phyloP scores from a whole-genome alignment of 1,140 invertebrate species.

The Pararge aegeria region DNA sequence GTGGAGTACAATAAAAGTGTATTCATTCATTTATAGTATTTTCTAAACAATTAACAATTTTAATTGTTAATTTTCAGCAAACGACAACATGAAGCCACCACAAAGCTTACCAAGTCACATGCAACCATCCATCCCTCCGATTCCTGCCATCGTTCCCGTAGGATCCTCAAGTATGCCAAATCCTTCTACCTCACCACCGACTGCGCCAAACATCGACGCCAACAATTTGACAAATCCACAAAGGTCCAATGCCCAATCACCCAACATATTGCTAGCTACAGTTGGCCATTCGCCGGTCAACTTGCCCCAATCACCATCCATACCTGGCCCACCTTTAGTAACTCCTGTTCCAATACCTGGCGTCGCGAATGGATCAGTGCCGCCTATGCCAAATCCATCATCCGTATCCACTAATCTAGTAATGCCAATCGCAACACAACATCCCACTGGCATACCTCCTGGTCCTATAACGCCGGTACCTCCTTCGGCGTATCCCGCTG shows the following conservation, averaged over 20 bases:
- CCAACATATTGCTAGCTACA: slow-evolving; percentile 37
- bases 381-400: too few relatives aligned
- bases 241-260: slow-evolving; percentile 33
- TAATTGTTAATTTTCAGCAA: slow-evolving; percentile 37
- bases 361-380: too few relatives aligned
- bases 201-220: neutral
- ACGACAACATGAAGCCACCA: slow-evolving; percentile 48
- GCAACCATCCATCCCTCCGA: slow-evolving; percentile 46
- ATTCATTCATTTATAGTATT: neutral
- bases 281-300: slow-evolving; percentile 44
- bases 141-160: slow-evolving; percentile 54
- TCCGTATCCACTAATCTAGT: too few relatives aligned
- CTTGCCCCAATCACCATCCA: slow-evolving; percentile 37
- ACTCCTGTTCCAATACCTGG: slow-evolving; percentile 1
- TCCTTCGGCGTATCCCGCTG: too few relatives aligned
- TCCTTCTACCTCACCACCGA: slow-evolving; percentile 10
- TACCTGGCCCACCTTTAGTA: slow-evolving; percentile 39
- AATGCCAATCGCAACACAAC: too few relatives aligned
- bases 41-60: neutral
- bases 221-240: too few relatives aligned
- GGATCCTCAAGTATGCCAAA: slow-evolving; percentile 35
- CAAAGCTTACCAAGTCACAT: slow-evolving; percentile 45
- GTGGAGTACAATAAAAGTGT: too few relatives aligned
- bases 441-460: too few relatives aligned
- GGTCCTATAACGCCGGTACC: too few relatives aligned